Conservation (phyloP, 2,888 invertebrate species). For the Gastrophysa polygoni region DNA sequence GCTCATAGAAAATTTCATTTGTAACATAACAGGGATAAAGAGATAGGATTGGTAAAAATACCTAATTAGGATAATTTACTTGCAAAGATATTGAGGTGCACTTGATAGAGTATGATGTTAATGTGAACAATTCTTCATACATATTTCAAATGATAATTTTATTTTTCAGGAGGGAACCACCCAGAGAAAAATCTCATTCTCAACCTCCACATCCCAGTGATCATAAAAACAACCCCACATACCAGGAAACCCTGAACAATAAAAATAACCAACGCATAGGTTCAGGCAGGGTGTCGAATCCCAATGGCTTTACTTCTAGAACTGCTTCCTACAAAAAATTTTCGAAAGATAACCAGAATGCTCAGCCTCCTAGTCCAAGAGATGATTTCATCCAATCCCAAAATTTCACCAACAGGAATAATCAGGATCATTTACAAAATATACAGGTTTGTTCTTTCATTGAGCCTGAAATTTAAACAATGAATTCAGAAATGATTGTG, state of each 20-base stretch:
- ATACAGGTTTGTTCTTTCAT: slow-evolving; percentile 31
- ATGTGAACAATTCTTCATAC: too few relatives aligned
- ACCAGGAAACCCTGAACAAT: slow-evolving; percentile 22
- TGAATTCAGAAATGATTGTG: too few relatives aligned
- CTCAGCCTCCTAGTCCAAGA: slow-evolving; percentile 15
- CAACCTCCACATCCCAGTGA: slow-evolving; percentile 23
- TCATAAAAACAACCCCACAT: slow-evolving; percentile 14
- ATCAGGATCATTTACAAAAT: slow-evolving; percentile 47
- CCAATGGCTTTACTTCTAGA: slow-evolving; percentile 55
- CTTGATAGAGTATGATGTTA: too few relatives aligned
- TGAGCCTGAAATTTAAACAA: too few relatives aligned
- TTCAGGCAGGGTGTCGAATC: slow-evolving; percentile 43
- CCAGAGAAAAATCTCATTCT: slow-evolving; percentile 10
- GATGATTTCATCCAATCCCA: slow-evolving; percentile 48
- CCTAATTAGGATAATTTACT: too few relatives aligned
- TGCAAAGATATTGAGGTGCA: too few relatives aligned
- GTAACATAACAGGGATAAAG: too few relatives aligned
- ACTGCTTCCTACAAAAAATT: slow-evolving; percentile 47
- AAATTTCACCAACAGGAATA: slow-evolving; percentile 57
- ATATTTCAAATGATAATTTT: not conserved
- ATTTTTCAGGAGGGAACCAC: slow-evolving; percentile 22
- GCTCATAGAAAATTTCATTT: too few relatives aligned
- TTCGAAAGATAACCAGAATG: slow-evolving; percentile 39
- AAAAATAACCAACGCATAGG: slow-evolving; percentile 30
- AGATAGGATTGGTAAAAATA: too few relatives aligned